Evolutionary conservation across 2,888 invertebrate species (phyloP), one percentile per base, ranked within the genome.

Genomic region (Melieria crassipennis): DNA sequence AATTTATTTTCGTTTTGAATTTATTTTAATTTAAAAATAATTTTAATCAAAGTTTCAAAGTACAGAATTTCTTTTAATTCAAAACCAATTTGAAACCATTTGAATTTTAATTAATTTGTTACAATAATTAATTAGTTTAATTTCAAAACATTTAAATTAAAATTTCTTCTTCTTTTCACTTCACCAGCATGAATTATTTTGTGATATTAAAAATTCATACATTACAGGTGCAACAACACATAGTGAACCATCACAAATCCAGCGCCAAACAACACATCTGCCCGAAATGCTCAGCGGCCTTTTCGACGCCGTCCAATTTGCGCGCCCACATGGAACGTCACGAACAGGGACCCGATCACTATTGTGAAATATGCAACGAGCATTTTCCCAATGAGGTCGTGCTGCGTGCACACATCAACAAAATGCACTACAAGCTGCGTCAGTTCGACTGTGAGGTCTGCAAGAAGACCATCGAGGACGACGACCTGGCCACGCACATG

Each of bases 391-490:
- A 93, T 4, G 89, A 92, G 7, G 92, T 93, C 81, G 92, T 93
- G 0, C 86, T 95, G 70, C 80, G 80, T 77, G 91, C 94, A 74
- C 95, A 95, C 83, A 88, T 94, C 46, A 91, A 91, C 78, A 92
- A 93, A 78, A 90, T 91, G 78, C 95, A 95, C 80, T 90, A 89
- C 47, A 93, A 93, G 70, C 88, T 91, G 3, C 91, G 91, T 76
- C 91, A 93, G 43, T 92, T 94, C 79, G 91, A 92, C 76, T 96
- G 95, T 84, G 90, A 91, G 3, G 90, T 95, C 71, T 96, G 95
- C 83, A 92, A 93, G 79, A 94, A 94, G 81, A 90, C 90, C 61
- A 89, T 95, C 74, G 94, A 94, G 81, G 94, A 94, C 0, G 95
- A 94, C 83, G 87, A 95, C 75, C 90, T 93, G 16, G 93, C 94